A percentile compares a stretch with the other conserved stretches of the same genome.
Evolutionary conservation across 92 coral and sea anemone species (phyloP).

Genomic region (Zoanthus gigantus): DNA sequence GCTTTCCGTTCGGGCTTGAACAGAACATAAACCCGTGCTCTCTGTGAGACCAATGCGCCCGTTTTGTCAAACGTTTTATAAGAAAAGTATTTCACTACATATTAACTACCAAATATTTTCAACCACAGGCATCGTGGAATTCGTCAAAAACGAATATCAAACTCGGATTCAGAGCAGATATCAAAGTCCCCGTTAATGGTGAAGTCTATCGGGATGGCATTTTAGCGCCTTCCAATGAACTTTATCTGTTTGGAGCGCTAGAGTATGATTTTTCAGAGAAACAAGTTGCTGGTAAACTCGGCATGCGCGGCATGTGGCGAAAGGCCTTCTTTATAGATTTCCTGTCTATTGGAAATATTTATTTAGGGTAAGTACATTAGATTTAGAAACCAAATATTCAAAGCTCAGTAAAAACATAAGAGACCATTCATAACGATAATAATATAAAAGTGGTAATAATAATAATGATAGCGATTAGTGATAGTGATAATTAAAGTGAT

Average conservation of each 20-base stretch:
- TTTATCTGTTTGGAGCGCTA: slow-evolving; percentile 82
- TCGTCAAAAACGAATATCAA: slow-evolving; percentile 67
- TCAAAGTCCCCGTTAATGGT: slow-evolving; percentile 93
- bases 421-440: not conserved
- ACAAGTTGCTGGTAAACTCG: slow-evolving; percentile 79
- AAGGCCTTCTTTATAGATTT: slow-evolving; percentile 82
- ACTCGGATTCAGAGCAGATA: slow-evolving; percentile 90
- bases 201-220: slow-evolving; percentile 92
- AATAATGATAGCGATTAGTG: not conserved
- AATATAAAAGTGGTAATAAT: not conserved
- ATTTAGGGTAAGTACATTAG: slow-evolving; percentile 72
- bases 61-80: too few species aligned
- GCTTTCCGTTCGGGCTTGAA: too few species aligned
- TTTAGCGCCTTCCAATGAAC: slow-evolving; percentile 81
- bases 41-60: too few species aligned
- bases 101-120: not conserved
- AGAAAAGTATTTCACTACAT: too few species aligned
- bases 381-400: not conserved
- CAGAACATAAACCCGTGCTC: too few species aligned
- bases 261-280: slow-evolving; percentile 78
- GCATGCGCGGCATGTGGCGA: slow-evolving; percentile 94
- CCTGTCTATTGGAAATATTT: slow-evolving; percentile 88
- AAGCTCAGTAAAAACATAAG: not conserved
- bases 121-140: slow-evolving; percentile 90
- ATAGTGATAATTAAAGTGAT: not conserved